These are phyloP conservation scores for Synergus laeviventris DNA, from an alignment of 2,888 invertebrate genomes.

Conservation along the genomic window DNA sequence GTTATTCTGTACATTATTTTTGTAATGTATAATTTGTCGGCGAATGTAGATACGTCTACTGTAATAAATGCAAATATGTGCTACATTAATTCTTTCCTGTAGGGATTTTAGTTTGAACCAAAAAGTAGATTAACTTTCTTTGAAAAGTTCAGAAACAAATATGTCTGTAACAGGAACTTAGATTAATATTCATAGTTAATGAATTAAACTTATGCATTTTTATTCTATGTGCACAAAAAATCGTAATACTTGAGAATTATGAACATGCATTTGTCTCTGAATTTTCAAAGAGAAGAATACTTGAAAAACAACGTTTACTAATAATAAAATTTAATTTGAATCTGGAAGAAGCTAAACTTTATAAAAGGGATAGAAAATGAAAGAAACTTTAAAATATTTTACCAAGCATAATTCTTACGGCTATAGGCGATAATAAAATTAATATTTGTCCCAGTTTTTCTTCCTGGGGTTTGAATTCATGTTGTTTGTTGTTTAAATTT, in stretches of 20 bases:
- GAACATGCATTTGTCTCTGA: not conserved
- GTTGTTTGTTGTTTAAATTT: too few species aligned
- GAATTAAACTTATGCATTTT: not conserved
- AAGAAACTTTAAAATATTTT: not conserved
- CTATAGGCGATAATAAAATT: not conserved
- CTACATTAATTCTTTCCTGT: not conserved
- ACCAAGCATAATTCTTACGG: not conserved
- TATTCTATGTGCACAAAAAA: not conserved
- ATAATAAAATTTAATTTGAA: not conserved
- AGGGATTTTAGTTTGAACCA: not conserved
- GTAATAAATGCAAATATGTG: constrained; percentile 24
- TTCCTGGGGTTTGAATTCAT: too few species aligned
- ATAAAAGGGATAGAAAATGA: not conserved
- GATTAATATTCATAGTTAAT: not conserved
- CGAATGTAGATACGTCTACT: constrained; percentile 12
- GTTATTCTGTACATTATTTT: constrained; percentile 41
- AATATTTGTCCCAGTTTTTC: not conserved
- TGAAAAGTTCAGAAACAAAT: not conserved
- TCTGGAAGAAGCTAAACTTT: not conserved
- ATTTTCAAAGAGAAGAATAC: not conserved
- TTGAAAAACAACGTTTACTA: not conserved
- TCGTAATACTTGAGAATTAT: not conserved
- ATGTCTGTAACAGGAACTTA: not conserved
- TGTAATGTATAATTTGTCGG: constrained; percentile 10
- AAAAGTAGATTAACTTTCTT: constrained; percentile 7